phyloP scores from a whole-genome alignment of 2,113 vertebrate species.

The Lepus europaeus region DNA sequence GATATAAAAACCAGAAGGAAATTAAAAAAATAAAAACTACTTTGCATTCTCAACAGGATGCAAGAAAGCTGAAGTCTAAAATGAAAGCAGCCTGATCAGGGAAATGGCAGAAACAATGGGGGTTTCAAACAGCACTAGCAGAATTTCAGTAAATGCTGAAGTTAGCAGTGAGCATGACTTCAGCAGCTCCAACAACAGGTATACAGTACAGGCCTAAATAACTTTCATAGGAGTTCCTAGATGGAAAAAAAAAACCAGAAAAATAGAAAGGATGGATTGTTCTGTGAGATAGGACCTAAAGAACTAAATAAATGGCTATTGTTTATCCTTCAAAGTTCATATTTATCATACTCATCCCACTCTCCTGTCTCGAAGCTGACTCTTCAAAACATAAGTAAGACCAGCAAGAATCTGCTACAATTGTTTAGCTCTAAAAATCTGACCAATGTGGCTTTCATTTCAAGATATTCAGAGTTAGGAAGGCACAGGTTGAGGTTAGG shows the following conservation, averaged over 20 bases:
- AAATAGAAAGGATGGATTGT: conserved; percentile 26
- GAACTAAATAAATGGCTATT: background rate
- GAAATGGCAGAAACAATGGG: background rate
- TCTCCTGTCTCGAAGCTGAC: background rate
- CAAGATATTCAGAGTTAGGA: conserved; percentile 3
- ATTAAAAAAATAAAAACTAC: conserved; percentile 12
- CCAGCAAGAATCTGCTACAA: background rate
- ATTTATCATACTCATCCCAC: background rate
- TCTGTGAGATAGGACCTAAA: background rate
- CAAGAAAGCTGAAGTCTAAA: conserved; percentile 37
- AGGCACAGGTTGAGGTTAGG: background rate
- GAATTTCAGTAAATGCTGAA: conserved; percentile 39
- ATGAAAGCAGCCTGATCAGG: background rate
- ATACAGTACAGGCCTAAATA: conserved; percentile 9
- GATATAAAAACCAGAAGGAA: conserved; percentile 41
- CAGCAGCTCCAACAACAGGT: background rate
- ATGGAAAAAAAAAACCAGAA: background rate
- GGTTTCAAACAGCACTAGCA: background rate
- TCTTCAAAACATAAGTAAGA: background rate
- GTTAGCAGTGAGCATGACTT: background rate
- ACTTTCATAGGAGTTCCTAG: background rate
- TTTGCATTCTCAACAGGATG: conserved; percentile 6
- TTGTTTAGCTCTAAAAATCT: conserved; percentile 17
- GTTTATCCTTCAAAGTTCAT: background rate
- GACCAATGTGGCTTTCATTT: conserved; percentile 37